Conservation (phyloP, 2,797 vertebrate genomes). For the Nothura maculosa region DNA sequence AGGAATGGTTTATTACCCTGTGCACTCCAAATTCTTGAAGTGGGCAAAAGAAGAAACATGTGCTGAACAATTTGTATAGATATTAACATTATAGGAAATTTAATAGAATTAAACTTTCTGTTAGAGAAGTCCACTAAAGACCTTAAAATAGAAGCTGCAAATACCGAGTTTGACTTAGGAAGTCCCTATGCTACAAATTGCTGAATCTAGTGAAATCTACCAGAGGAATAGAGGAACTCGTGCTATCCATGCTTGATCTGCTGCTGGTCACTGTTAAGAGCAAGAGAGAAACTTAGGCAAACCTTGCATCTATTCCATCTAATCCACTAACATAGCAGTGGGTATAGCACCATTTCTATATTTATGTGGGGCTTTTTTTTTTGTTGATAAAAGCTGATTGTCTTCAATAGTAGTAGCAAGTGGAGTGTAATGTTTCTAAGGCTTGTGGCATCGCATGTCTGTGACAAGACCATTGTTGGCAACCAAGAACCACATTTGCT, state of each 20-base stretch:
- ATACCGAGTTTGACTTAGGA: not conserved
- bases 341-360: not conserved
- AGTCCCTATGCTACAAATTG: not conserved
- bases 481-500: not conserved
- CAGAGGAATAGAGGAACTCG: not conserved
- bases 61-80: accelerated
- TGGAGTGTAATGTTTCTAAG: not conserved
- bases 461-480: accelerated
- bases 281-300: accelerated
- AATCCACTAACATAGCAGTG: no score
- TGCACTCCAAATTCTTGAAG: not conserved
- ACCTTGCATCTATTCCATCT: not conserved
- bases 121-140: not conserved
- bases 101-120: not conserved
- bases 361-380: not conserved
- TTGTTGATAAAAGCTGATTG: not conserved
- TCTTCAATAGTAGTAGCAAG: not conserved
- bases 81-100: not conserved
- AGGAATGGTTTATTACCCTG: no score
- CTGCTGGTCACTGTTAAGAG: not conserved
- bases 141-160: not conserved
- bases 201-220: not conserved
- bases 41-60: not conserved
- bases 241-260: not conserved
- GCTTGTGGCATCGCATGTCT: not conserved